These are phyloP conservation scores for Plusia festucae DNA, from an alignment of 2,888 invertebrate species.

Conservation along the genomic window DNA sequence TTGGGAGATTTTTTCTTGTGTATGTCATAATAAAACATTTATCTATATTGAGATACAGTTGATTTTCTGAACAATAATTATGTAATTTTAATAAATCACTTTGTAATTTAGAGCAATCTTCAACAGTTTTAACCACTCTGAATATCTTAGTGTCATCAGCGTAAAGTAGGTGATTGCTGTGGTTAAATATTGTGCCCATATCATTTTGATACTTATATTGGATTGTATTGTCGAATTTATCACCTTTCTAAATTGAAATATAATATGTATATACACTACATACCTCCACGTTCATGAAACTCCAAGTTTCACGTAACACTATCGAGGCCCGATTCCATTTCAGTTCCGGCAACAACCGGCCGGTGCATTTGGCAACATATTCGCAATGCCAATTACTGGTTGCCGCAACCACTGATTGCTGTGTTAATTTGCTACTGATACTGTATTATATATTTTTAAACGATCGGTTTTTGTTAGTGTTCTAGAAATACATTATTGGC, in stretches of 20 bases:
- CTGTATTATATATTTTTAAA: neutral
- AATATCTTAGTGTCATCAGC: too few relatives aligned
- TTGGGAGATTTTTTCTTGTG: too few relatives aligned
- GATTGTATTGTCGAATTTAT: neutral
- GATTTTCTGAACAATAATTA: too few relatives aligned
- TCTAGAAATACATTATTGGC: neutral
- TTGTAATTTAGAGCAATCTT: too few relatives aligned
- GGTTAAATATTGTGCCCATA: too few relatives aligned
- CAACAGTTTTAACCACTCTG: too few relatives aligned
- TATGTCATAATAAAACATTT: too few relatives aligned
- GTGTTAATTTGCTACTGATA: slow-evolving; percentile 18
- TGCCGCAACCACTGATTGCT: slow-evolving; percentile 34
- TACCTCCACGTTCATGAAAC: slow-evolving; percentile 16
- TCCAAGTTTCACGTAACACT: slow-evolving; percentile 32
- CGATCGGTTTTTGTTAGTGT: neutral
- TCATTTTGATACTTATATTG: too few relatives aligned
- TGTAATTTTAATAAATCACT: too few relatives aligned
- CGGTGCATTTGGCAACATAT: slow-evolving; percentile 46
- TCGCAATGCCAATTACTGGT: slow-evolving; percentile 51
- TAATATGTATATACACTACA: slow-evolving; percentile 1
- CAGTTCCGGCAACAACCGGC: slow-evolving; percentile 39
- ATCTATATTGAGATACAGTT: too few relatives aligned
- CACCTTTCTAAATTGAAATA: slow-evolving; percentile 24
- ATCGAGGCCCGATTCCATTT: slow-evolving; percentile 34
- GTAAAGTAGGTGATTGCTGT: too few relatives aligned